Evolutionary conservation across 2,113 vertebrate genomes (phyloP).

Genomic region (Lasiurus borealis): DNA sequence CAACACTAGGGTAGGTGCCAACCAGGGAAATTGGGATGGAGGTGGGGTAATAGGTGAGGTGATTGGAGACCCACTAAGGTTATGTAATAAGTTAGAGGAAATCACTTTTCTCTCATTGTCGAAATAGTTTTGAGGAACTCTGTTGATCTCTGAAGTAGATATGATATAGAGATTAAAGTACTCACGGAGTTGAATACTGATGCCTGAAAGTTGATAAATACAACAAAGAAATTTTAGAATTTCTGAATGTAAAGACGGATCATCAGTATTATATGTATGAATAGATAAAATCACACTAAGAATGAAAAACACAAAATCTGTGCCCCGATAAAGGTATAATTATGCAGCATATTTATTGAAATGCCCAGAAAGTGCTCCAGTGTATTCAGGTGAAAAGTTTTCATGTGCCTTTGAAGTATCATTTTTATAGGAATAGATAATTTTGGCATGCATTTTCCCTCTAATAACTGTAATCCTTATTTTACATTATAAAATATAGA

Average conservation of each 20-base stretch:
- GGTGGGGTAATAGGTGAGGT: not conserved
- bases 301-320: not conserved
- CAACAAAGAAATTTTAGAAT: not conserved
- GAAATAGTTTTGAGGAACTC: not conserved
- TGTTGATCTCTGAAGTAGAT: slow-evolving; percentile 53
- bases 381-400: slow-evolving; percentile 41
- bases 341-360: not conserved
- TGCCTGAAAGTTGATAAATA: not conserved
- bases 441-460: not conserved
- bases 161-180: not conserved
- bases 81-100: not conserved
- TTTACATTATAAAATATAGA: not conserved
- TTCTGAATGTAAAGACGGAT: not conserved
- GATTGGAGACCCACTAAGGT: not conserved
- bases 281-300: not conserved
- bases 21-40: slow-evolving; percentile 67
- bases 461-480: not conserved
- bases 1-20: slow-evolving; percentile 96
- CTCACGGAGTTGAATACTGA: not conserved
- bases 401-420: slow-evolving; percentile 1
- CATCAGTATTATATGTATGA: not conserved
- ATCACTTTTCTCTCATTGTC: not conserved
- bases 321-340: not conserved
- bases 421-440: not conserved
- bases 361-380: not conserved